Conservation (phyloP, 2,888 invertebrate genomes). For the Drosophila niveifrons region DNA sequence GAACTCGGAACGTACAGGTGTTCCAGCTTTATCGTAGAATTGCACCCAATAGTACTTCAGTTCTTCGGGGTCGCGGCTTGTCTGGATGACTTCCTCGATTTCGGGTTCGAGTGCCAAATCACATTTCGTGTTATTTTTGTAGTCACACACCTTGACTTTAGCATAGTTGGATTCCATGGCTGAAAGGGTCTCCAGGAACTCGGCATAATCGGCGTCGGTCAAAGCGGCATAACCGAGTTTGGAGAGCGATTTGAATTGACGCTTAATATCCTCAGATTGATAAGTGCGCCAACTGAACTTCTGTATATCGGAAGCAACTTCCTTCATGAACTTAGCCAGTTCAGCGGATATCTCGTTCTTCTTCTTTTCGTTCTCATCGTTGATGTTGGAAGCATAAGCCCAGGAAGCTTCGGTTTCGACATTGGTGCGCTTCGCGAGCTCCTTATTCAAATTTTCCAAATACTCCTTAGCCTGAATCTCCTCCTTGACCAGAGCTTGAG, state of each 20-base stretch:
- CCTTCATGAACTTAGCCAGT: slow-evolving; percentile 84
- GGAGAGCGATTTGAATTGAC: slow-evolving; percentile 91
- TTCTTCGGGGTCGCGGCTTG: slow-evolving; percentile 91
- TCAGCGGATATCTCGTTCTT: slow-evolving; percentile 84
- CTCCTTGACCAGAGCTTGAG: slow-evolving; percentile 70
- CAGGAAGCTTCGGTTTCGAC: slow-evolving; percentile 89
- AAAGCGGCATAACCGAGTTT: slow-evolving; percentile 91
- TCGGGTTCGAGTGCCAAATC: slow-evolving; percentile 91
- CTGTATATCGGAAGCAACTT: slow-evolving; percentile 74
- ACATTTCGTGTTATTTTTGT: slow-evolving; percentile 88
- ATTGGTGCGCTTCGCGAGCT: slow-evolving; percentile 87
- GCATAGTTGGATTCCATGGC: slow-evolving; percentile 92
- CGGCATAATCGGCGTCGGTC: slow-evolving; percentile 88
- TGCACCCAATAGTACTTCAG: slow-evolving; percentile 92
- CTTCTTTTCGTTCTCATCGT: slow-evolving; percentile 88
- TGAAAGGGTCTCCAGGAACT: slow-evolving; percentile 88
- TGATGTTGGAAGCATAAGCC: slow-evolving; percentile 92
- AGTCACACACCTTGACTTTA: slow-evolving; percentile 92
- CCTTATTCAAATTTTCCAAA: slow-evolving; percentile 88
- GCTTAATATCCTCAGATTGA: slow-evolving; percentile 88
- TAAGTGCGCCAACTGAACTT: slow-evolving; percentile 91
- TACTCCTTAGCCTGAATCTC: slow-evolving; percentile 88
- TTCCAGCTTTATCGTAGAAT: slow-evolving; percentile 92
- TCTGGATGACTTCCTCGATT: slow-evolving; percentile 89
- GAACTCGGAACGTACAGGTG: slow-evolving; percentile 88